Evolutionary conservation across 2,888 invertebrate species (phyloP), one percentile per base, ranked within the genome.

Genomic region (Hyposoter dolosus): DNA sequence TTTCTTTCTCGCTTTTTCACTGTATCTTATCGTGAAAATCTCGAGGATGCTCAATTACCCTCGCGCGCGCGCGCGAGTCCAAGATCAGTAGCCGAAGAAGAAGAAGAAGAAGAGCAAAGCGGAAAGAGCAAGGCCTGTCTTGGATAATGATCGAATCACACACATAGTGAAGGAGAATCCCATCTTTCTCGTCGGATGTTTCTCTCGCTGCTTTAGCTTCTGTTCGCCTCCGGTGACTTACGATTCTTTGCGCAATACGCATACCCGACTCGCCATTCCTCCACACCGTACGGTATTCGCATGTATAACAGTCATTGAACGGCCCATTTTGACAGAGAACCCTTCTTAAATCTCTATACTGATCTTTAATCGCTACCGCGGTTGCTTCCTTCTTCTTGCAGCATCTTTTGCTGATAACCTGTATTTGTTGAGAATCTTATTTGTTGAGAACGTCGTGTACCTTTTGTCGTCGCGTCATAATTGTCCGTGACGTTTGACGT

Each of bases 1-100:
- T 56, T 56, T 23, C 60, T 56, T 32, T 32, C 56, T 74, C 60
- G 2, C 43, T 17, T 63, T 45, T 47, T 32, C 47, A 17, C 75
- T 50, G 63, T 60, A 72, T 60, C 66, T 86, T 86, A 86, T 86
- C 85, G 80, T 83, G 83, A 77, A 83, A 86, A 86, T 83, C 85
- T 86, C 85, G 68, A 83, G 85, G 85, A 86, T 80, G 83, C 83
- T 86, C 85, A 83, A 86, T 86, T 86, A 86, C 85, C 80, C 80
- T 76, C 50, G 53, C 82, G 82, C 79, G 60, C 50, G 53, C 82
- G 82, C 79, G 60, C 53, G 50, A 50, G 79, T 47, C 66, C 43
- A 32, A 47, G 77, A 77, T 71, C 82, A 12, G 84, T 84, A 84
- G 84, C 66, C 35, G 50, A 72, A 72, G 74, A 78, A 74, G 32